These are phyloP conservation scores for Cherax quadricarinatus DNA, from an alignment of 1,140 invertebrate genomes.

Conservation along the genomic window DNA sequence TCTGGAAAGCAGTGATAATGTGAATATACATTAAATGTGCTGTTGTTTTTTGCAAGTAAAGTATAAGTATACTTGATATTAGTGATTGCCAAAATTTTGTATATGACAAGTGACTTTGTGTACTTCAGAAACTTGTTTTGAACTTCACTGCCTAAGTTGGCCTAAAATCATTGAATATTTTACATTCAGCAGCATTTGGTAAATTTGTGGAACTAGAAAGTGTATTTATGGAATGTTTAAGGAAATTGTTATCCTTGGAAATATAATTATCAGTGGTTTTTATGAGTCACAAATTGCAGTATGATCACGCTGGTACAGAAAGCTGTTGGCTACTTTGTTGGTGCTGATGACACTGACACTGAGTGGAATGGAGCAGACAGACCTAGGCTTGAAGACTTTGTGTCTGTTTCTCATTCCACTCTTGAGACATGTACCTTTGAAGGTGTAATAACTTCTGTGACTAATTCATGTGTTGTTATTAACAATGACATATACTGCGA, in stretches of 20 bases:
- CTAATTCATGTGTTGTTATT: conserved; percentile 22
- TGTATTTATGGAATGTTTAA: not conserved
- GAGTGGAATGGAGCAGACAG: conserved; percentile 1
- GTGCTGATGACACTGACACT: not conserved
- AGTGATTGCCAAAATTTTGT: too few relatives aligned
- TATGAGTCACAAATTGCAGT: not conserved
- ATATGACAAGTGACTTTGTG: too few relatives aligned
- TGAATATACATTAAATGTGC: too few relatives aligned
- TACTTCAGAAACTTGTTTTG: too few relatives aligned
- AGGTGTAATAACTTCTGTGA: conserved; percentile 30
- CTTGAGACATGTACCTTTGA: conserved; percentile 30
- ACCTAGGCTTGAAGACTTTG: conserved; percentile 50
- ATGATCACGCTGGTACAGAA: conserved; percentile 52
- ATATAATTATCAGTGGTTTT: not conserved
- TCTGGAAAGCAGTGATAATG: too few relatives aligned
- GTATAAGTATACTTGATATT: too few relatives aligned
- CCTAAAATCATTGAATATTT: too few relatives aligned
- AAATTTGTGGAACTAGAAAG: not conserved
- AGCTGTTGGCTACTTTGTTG: conserved; percentile 31
- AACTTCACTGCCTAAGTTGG: too few relatives aligned
- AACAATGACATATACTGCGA: conserved; percentile 44
- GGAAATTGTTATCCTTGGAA: not conserved
- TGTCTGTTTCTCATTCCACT: not conserved
- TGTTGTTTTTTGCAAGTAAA: too few relatives aligned
- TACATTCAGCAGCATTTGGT: too few relatives aligned